These are phyloP conservation scores for Drosophila kambysellisi DNA, from an alignment of 2,888 invertebrate species.

Conservation along the genomic window DNA sequence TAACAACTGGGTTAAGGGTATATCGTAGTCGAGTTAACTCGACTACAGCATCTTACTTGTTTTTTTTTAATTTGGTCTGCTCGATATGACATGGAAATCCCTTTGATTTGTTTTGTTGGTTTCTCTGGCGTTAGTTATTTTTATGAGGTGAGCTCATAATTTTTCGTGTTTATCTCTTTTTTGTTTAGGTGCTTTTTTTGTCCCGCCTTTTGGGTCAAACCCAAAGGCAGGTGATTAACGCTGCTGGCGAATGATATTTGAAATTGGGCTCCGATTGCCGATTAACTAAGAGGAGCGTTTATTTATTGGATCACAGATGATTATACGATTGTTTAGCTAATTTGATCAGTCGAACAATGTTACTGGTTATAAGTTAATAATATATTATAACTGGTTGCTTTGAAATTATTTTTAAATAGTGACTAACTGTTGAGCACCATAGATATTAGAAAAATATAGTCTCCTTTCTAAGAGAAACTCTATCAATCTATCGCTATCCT, in stretches of 20 bases:
- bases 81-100: slow-evolving; percentile 66
- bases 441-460: neutral
- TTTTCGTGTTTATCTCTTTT: slow-evolving; percentile 50
- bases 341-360: slow-evolving; percentile 4
- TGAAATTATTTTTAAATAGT: neutral
- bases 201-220: slow-evolving; percentile 61
- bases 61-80: slow-evolving; percentile 57
- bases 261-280: slow-evolving; percentile 18
- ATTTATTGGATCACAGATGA: slow-evolving; percentile 22
- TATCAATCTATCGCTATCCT: neutral
- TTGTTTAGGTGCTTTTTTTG: neutral
- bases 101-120: slow-evolving; percentile 38
- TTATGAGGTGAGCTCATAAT: slow-evolving; percentile 79
- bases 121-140: slow-evolving; percentile 61
- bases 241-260: slow-evolving; percentile 7
- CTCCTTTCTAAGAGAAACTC: neutral
- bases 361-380: neutral
- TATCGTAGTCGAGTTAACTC: neutral
- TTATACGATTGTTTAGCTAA: slow-evolving; percentile 6
- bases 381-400: neutral
- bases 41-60: neutral
- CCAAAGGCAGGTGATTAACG: slow-evolving; percentile 52
- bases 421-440: too few relatives aligned
- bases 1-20: too few relatives aligned
- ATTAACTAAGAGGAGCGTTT: slow-evolving; percentile 25